These are phyloP conservation scores for Dipodomys ordii DNA, from an alignment of 2,113 vertebrate species.

Conservation along the genomic window DNA sequence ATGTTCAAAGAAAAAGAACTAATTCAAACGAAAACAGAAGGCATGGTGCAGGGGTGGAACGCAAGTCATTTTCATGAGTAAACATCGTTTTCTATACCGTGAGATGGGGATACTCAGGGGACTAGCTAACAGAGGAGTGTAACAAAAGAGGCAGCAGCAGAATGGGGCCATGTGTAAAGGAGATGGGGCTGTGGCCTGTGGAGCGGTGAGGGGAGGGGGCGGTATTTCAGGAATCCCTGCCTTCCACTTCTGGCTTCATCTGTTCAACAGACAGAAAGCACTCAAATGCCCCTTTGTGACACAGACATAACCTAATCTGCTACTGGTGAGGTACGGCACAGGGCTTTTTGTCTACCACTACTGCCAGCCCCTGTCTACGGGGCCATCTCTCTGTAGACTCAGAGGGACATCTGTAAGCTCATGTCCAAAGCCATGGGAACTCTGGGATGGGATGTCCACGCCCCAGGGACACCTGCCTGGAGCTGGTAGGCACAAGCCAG, in stretches of 20 bases:
- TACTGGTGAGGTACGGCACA: fast-evolving
- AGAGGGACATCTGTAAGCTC: not conserved
- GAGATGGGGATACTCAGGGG: not conserved
- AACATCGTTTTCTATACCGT: constrained; percentile 41
- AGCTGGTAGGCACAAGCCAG: not conserved
- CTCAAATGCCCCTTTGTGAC: not conserved
- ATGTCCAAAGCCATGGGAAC: not conserved
- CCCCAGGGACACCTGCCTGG: not conserved
- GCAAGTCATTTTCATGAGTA: constrained; percentile 31
- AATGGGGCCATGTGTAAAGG: not conserved
- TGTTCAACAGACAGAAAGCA: not conserved
- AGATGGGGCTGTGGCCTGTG: not conserved
- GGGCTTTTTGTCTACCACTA: not conserved
- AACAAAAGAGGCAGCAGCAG: not conserved
- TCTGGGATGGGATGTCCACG: not conserved
- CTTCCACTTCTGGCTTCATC: not conserved
- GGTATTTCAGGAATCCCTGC: not conserved
- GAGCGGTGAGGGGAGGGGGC: not conserved
- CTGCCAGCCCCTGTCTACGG: too few species aligned
- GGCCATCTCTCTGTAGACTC: not conserved
- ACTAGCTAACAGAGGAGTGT: not conserved
- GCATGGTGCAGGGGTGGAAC: not conserved
- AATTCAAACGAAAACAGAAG: constrained; percentile 54
- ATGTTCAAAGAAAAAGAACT: constrained; percentile 59
- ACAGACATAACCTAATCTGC: not conserved